A percentile compares a stretch with the other conserved stretches of the same genome.
Evolutionary conservation across 1,140 invertebrate species (phyloP).

Genomic region (Rhynchophorus ferrugineus): DNA sequence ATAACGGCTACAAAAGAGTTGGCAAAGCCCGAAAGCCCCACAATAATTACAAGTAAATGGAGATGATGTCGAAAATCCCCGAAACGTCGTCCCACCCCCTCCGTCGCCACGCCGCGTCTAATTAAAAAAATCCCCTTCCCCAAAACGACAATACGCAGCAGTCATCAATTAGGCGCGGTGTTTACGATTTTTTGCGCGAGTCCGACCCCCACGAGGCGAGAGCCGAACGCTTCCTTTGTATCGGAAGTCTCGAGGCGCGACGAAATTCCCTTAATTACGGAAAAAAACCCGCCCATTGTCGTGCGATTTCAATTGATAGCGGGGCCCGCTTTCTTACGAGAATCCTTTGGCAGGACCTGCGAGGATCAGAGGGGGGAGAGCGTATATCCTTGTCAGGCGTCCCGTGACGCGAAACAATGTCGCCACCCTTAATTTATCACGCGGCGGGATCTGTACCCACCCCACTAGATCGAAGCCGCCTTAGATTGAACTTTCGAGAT

Average conservation of each 20-base stretch:
- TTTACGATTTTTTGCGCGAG: background rate
- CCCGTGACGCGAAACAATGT: constrained; percentile 3
- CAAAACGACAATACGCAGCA: no score
- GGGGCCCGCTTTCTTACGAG: background rate
- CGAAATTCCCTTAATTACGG: constrained; percentile 2
- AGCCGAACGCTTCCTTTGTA: no score
- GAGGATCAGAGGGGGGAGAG: background rate
- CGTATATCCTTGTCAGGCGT: constrained; percentile 6
- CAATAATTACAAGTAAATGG: background rate
- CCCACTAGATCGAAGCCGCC: background rate
- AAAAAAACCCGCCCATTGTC: constrained; percentile 5
- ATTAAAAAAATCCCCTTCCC: background rate
- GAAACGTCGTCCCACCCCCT: background rate
- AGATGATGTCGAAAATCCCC: background rate
- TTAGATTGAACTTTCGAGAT: no score
- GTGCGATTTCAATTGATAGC: background rate
- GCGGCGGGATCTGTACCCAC: background rate
- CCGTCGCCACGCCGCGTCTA: background rate
- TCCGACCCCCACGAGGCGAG: background rate
- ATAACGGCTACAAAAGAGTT: background rate
- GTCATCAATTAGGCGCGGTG: background rate
- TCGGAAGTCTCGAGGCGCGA: no score
- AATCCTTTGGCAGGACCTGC: constrained; percentile 1
- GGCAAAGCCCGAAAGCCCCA: background rate
- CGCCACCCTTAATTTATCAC: constrained; percentile 3